Evolutionary conservation across 2,888 invertebrate species (phyloP).

Genomic region (Gryllus longicercus): DNA sequence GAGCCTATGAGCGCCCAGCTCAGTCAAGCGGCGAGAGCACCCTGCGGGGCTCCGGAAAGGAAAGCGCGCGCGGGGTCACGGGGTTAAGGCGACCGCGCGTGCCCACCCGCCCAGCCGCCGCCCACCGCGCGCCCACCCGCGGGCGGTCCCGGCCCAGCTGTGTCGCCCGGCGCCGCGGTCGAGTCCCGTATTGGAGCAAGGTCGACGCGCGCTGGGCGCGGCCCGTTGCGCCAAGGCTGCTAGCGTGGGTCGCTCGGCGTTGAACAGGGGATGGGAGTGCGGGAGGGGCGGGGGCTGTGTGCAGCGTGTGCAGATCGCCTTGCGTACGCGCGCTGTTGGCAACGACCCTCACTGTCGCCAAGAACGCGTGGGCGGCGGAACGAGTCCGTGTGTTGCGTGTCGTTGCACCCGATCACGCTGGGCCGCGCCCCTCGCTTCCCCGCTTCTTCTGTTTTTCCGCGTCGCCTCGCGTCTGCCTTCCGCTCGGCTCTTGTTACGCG

Average conservation of each 20-base stretch:
- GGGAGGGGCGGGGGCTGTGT: too few species aligned
- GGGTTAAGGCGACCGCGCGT: neutral
- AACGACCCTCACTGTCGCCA: too few species aligned
- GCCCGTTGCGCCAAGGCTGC: neutral
- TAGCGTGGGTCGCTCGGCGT: neutral
- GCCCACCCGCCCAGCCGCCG: neutral
- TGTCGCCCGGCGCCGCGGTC: neutral
- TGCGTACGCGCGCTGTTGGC: too few species aligned
- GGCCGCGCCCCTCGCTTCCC: too few species aligned
- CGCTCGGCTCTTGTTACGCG: too few species aligned
- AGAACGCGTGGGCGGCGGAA: too few species aligned
- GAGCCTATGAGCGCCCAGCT: too few species aligned
- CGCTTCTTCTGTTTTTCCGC: too few species aligned
- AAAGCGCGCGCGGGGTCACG: neutral
- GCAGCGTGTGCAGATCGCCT: neutral
- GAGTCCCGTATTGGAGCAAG: slow-evolving; percentile 1
- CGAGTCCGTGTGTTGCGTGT: too few species aligned
- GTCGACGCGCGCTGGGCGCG: slow-evolving; percentile 5
- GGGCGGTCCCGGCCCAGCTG: neutral
- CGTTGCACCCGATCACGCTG: too few species aligned
- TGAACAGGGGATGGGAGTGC: neutral
- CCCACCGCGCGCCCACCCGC: neutral
- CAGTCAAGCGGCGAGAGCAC: neutral
- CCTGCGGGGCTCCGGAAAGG: slow-evolving; percentile 1
- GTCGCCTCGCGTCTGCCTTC: too few species aligned